Evolutionary conservation across 2,797 vertebrate genomes (phyloP).

Genomic region (Phataginus tetradactyla): DNA sequence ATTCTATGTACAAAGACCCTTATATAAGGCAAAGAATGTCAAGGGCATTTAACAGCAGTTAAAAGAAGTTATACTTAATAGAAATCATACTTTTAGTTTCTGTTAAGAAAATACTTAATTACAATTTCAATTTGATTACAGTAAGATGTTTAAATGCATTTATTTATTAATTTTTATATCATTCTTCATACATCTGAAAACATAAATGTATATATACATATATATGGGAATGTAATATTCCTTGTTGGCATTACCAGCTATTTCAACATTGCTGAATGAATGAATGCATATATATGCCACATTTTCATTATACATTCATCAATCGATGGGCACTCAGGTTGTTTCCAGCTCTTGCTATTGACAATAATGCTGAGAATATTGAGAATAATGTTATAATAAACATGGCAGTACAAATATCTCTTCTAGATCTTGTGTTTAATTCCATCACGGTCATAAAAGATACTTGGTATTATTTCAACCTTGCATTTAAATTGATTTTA

Average conservation of each 20-base stretch:
- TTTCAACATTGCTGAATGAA: not conserved
- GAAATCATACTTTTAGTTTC: constrained; percentile 1
- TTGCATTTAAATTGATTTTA: not conserved
- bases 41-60: not conserved
- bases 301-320: not conserved
- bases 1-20: not conserved
- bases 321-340: not conserved
- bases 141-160: not conserved
- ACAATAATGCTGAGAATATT: not conserved
- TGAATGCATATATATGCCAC: not conserved
- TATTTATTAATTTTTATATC: not conserved
- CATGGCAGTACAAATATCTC: not conserved
- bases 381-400: not conserved
- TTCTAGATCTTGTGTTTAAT: not conserved
- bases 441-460: not conserved
- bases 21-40: not conserved
- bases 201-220: not conserved
- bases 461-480: not conserved
- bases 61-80: not conserved
- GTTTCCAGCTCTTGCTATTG: not conserved
- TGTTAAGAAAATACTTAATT: not conserved
- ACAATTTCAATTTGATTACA: not conserved
- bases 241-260: not conserved
- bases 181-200: not conserved
- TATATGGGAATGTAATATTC: not conserved